Base-by-base conservation (phyloP, 2,797 vertebrate genomes). In the Ctenochaetus hawaiiensis region DNA sequence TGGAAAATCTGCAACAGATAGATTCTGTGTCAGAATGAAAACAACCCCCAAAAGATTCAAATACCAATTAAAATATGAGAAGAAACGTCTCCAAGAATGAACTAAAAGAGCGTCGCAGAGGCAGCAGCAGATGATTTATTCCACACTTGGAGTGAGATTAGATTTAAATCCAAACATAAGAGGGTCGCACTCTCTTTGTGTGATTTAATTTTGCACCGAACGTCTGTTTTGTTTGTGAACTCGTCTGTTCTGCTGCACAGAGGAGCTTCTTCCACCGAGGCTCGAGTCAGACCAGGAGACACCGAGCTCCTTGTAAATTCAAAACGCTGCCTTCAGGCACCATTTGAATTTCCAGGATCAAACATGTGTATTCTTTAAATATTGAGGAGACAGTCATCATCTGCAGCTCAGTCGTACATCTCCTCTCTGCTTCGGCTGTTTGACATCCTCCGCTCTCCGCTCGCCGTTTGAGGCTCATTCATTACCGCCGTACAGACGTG, bases 401-500 rank as follows among this genome's bases (percentile, higher is more conserved):
- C 78, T 14, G 34, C 68, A 22, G 47, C 48, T 0, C 8, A 9
- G 68, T 22, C 18, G 41, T 79, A 52, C 79, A 16, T 85, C 81
- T 84, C 73, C 37, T 60, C 56, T 26, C 65, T n/a, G 72, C n/a
- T 74, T 63, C 23, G 0, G 54, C 60, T 54, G 56, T 49, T 58
- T 72, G 78, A 74, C 86, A 62, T 67, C 62, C 64, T 49, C n/a
- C 16, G 65, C 75, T 81, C 81, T 58, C 39, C 7, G 37, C 39
- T 57, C 53, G 43, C 60, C 26, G 26, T 78, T 75, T 30, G 4
- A 49, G 61, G 43, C 63, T 80, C 81, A 75, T 90, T 86, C 83
- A 83, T 82, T 62, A 78, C 75, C 14, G 30, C 54, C 51, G 37
- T 47, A 20, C 78, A 71, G 81, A 85, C 75, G 23, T 75, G 81